Evolutionary conservation across 2,797 vertebrate species (phyloP).

Genomic region (Dermochelys coriacea): DNA sequence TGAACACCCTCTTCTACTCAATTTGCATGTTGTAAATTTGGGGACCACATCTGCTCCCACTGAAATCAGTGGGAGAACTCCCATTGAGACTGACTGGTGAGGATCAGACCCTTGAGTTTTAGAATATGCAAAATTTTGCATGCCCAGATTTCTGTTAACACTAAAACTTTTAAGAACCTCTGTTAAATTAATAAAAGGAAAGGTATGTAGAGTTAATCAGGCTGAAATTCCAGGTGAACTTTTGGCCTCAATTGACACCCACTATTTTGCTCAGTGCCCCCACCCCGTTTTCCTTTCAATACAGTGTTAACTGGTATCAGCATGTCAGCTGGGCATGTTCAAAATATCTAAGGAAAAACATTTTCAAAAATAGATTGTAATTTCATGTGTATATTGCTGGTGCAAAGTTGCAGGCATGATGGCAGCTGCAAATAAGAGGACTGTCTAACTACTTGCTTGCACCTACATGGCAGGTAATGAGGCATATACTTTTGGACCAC

Average conservation of each 20-base stretch:
- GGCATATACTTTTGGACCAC: not conserved
- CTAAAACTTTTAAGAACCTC: not conserved
- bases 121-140: rapidly evolving
- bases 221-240: not conserved
- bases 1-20: not conserved
- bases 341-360: not conserved
- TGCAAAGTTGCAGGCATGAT: not conserved
- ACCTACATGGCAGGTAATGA: not conserved
- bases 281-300: not conserved
- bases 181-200: not conserved
- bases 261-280: not conserved
- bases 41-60: not conserved
- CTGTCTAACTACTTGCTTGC: not conserved
- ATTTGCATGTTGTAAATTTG: rapidly evolving
- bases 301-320: not conserved
- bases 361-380: slow-evolving; percentile 4
- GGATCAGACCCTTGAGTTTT: not conserved
- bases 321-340: rapidly evolving
- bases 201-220: not conserved
- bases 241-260: not conserved
- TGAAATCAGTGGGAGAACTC: not conserved
- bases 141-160: not conserved
- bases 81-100: not conserved
- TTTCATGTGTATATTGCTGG: not conserved
- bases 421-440: not conserved